phyloP scores from a whole-genome alignment of 1,140 invertebrate species.

The Bombus confusus region DNA sequence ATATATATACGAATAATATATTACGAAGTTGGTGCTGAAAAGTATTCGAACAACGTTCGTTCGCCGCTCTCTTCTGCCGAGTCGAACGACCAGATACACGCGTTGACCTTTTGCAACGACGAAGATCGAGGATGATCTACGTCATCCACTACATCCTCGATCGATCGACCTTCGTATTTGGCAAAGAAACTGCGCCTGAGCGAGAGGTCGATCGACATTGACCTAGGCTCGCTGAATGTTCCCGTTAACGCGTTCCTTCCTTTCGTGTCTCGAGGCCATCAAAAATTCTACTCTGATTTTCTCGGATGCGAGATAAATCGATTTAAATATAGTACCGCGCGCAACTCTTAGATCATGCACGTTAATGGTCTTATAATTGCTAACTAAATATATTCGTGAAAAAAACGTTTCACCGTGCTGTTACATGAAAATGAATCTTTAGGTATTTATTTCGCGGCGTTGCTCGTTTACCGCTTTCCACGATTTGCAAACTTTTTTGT shows the following conservation, averaged over 20 bases:
- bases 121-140: slow-evolving; percentile 49
- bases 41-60: background rate
- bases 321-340: background rate
- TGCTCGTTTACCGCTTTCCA: too few relatives aligned
- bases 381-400: background rate
- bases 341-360: background rate
- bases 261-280: slow-evolving; percentile 9
- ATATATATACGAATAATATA: background rate
- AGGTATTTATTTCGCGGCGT: too few relatives aligned
- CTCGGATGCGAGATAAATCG: background rate
- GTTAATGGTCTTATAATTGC: background rate
- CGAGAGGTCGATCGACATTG: slow-evolving; percentile 42
- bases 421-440: background rate
- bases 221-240: slow-evolving; percentile 25
- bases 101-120: slow-evolving; percentile 29
- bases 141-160: slow-evolving; percentile 23
- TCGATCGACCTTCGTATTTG: slow-evolving; percentile 52
- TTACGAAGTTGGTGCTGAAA: background rate
- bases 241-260: slow-evolving; percentile 35
- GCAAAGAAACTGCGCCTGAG: slow-evolving; percentile 34
- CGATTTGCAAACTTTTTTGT: too few relatives aligned
- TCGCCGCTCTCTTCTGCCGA: background rate
- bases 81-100: slow-evolving; percentile 20
- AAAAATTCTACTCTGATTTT: slow-evolving; percentile 3
- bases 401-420: background rate